A percentile compares a stretch with the other conserved stretches of the same genome.
These are phyloP conservation scores for Brachyalestes nurse DNA, from an alignment of 2,797 vertebrate genomes.

Conservation along the genomic window DNA sequence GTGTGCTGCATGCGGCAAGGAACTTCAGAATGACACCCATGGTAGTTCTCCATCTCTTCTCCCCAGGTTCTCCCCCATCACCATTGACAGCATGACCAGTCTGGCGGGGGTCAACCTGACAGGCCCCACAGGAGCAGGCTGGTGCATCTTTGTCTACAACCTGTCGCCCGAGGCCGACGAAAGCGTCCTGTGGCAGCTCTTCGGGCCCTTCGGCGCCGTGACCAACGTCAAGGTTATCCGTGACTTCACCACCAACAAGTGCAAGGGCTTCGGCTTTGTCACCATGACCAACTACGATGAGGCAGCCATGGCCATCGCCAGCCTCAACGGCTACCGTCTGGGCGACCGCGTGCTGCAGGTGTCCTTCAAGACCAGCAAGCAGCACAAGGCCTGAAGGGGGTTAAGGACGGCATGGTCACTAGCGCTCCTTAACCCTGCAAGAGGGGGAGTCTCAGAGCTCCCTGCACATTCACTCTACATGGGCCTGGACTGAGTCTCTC, in stretches of 20 bases:
- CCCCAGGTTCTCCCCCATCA: conserved; percentile 96
- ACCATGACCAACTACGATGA: conserved; percentile 99
- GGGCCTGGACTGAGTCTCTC: conserved; percentile 85
- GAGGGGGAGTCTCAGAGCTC: conserved; percentile 71
- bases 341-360: conserved; percentile 97
- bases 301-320: conserved; percentile 97
- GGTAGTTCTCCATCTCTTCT: conserved; percentile 94
- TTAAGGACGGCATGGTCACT: conserved; percentile 50
- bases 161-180: conserved; percentile 94
- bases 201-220: conserved; percentile 94
- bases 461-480: conserved; percentile 80
- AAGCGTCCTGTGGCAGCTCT: conserved; percentile 98
- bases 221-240: conserved; percentile 98
- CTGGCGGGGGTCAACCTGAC: conserved; percentile 91
- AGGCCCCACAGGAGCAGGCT: conserved; percentile 87
- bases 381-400: conserved; percentile 93
- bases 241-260: conserved; percentile 98
- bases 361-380: conserved; percentile 99
- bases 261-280: conserved; percentile 97
- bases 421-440: conserved; percentile 71
- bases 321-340: conserved; percentile 95
- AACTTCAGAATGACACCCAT: conserved; percentile 96
- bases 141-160: conserved; percentile 99
- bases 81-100: conserved; percentile 96
- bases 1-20: conserved; percentile 62